Base-by-base conservation (phyloP, 37 sponge, comb jelly and placozoan species). In the Eunapius fragilis region DNA sequence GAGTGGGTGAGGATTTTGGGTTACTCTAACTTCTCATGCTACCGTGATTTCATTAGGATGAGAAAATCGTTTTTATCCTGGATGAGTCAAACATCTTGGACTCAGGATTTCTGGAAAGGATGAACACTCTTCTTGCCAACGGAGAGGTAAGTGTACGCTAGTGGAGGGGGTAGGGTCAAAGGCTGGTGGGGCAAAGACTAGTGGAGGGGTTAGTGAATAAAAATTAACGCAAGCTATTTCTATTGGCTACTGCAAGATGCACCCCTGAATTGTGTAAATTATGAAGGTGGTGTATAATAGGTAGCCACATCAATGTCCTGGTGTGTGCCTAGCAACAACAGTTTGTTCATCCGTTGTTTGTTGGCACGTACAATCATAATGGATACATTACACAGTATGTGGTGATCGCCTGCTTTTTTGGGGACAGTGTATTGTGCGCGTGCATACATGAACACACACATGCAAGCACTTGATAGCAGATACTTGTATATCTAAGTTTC, bases 91-190 rank as follows among this genome's bases (percentile, higher is more conserved):
- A 98, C 76, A 92, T 98, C 50, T 71, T 98, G 84, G 98, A 98
- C 27, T 92, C 95, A 27, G 71, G 95, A n/a, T 98, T 96, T 87
- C 69, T 98, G 88, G 98, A 98, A 80, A 72, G 98, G 81, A 96
- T 98, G 91, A 98, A 98, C 85, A 98, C 96, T 22, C 93, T 98
- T 31, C 87, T 98, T 37, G 98, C 98, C 50, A 98, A 98, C 88
- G 98, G 98, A 92, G 96, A 98, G 89, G 98, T 95, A 32, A 81
- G 67, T 6, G 37, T 5, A 25, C 47, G 10, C 0, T 9, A 38
- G 35, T 25, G 32, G 32, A 34, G 23, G 34, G 31, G 22, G 47
- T 5, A 31, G 77, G 32, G 0, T 12, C 22, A 24, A 34, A 11
- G 47, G 77, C 23, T 6, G 24, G 17, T 6, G 26, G 25, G 25